Conservation (phyloP, 2,113 vertebrate species). For the Zapus hudsonius region DNA sequence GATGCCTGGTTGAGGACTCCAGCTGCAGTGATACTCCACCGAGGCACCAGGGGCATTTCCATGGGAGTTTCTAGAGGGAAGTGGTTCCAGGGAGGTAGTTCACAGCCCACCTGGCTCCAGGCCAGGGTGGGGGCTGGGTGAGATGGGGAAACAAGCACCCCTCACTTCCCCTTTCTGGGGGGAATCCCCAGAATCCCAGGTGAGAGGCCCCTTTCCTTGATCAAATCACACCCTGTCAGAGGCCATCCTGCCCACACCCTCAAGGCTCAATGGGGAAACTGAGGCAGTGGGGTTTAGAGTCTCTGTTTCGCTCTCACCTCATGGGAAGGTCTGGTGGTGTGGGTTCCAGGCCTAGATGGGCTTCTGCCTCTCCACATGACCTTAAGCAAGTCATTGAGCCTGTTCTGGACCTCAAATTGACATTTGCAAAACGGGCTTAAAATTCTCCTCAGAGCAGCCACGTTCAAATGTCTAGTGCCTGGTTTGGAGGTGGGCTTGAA, state of each 20-base stretch:
- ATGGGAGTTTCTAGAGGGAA: conserved; percentile 53
- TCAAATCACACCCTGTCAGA: background rate
- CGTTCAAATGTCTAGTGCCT: too few relatives aligned
- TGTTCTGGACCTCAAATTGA: background rate
- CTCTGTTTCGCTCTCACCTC: background rate
- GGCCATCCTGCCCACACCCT: background rate
- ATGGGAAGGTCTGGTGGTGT: background rate
- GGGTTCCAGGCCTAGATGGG: background rate
- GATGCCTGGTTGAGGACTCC: too few relatives aligned
- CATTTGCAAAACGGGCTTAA: background rate
- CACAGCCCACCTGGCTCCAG: background rate
- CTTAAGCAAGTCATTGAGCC: background rate
- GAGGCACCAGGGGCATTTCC: background rate
- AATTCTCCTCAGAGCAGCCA: background rate
- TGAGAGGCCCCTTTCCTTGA: background rate
- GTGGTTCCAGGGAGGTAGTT: background rate
- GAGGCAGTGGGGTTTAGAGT: background rate
- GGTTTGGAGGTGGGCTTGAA: background rate
- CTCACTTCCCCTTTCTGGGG: conserved; percentile 68
- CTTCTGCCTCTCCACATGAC: background rate
- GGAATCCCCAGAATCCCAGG: background rate
- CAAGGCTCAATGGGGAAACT: background rate
- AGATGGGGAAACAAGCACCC: conserved; percentile 25
- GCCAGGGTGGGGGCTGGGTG: background rate
- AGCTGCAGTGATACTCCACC: background rate